These are phyloP conservation scores for Emydocephalus ijimae DNA, from an alignment of 2,113 vertebrate species.

Conservation along the genomic window DNA sequence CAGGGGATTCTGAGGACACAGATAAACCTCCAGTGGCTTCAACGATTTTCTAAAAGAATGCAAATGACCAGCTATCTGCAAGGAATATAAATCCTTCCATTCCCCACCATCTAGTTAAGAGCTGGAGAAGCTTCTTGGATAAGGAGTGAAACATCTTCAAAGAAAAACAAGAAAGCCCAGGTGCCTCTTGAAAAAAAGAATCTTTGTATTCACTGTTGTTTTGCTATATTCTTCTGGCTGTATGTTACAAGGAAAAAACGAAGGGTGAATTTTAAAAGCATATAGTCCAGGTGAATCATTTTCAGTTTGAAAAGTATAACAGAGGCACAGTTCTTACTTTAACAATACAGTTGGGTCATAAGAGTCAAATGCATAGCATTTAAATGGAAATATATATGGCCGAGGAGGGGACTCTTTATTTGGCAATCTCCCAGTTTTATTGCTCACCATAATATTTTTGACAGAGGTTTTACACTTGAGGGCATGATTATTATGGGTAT, in stretches of 20 bases:
- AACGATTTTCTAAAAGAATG: neutral
- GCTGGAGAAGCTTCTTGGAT: neutral
- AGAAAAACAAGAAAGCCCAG: neutral
- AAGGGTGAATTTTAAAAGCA: slow-evolving; percentile 12
- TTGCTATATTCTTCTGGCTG: neutral
- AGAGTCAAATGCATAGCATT: slow-evolving; percentile 31
- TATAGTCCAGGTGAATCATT: neutral
- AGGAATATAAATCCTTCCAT: neutral
- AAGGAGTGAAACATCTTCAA: neutral
- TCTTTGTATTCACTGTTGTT: neutral
- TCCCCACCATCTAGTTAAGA: neutral
- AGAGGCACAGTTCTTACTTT: slow-evolving; percentile 51
- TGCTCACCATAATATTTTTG: slow-evolving; percentile 35
- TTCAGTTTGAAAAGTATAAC: neutral
- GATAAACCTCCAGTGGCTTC: neutral
- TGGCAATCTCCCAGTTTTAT: slow-evolving; percentile 48
- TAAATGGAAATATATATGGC: slow-evolving; percentile 58
- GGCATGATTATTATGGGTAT: slow-evolving; percentile 53
- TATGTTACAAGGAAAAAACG: neutral
- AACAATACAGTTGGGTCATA: slow-evolving; percentile 48
- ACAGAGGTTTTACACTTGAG: slow-evolving; percentile 41
- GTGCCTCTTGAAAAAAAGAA: neutral
- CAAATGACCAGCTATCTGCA: neutral
- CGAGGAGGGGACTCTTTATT: slow-evolving; percentile 40
- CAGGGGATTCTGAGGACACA: neutral